Percentiles rank a stretch among this genome's conserved stretches.
Conservation (phyloP, 2,113 vertebrate species). For the Brachypodius melanocephalos region DNA sequence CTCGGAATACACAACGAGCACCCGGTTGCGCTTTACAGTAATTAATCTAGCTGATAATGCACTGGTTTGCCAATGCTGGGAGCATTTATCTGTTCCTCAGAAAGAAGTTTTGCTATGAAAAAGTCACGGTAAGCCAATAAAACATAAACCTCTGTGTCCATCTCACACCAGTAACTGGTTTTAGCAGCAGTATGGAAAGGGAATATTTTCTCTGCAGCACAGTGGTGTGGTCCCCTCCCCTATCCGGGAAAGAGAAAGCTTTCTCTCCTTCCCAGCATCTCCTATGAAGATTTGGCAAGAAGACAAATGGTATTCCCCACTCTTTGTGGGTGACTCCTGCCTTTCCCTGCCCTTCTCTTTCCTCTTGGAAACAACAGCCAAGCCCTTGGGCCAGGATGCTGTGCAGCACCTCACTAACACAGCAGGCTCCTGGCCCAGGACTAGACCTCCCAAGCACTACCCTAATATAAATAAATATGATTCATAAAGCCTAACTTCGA, state of each 20-base stretch:
- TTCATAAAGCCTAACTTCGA: neutral
- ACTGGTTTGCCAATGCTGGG: neutral
- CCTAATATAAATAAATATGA: neutral
- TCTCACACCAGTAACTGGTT: neutral
- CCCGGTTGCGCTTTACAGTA: constrained; percentile 4
- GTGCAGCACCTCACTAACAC: neutral
- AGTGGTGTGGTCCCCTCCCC: neutral
- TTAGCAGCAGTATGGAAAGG: neutral
- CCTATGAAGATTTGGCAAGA: neutral
- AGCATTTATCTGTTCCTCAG: neutral
- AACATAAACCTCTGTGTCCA: neutral
- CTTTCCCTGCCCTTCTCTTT: neutral
- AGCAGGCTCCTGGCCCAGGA: neutral
- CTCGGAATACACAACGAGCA: constrained; percentile 23
- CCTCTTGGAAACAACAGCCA: neutral
- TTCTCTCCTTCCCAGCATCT: neutral
- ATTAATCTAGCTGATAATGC: constrained; percentile 40
- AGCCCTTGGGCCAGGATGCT: neutral
- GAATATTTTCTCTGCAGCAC: neutral
- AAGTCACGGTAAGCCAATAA: neutral
- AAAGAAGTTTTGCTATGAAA: neutral
- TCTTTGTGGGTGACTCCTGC: neutral
- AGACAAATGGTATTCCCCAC: neutral
- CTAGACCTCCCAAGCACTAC: neutral
- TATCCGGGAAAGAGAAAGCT: neutral